These are phyloP conservation scores for Phataginus tricuspis DNA, from an alignment of 2,797 vertebrate species.

Conservation along the genomic window DNA sequence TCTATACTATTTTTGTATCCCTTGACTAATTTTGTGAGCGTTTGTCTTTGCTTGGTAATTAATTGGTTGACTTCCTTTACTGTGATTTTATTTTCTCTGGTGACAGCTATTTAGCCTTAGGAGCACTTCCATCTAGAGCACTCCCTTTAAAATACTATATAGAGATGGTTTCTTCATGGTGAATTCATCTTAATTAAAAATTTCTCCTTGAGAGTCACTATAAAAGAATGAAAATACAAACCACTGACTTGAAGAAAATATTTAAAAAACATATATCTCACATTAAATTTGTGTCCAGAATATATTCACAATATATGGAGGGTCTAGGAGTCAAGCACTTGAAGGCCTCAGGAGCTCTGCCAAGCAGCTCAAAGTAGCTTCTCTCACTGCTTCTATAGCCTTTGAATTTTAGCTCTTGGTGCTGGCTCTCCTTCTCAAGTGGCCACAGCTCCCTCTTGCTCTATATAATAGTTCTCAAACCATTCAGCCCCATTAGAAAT, in stretches of 20 bases:
- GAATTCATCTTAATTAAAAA: background rate
- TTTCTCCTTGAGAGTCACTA: background rate
- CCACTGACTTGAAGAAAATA: background rate
- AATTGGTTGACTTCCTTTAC: too few species aligned
- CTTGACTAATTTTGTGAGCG: too few species aligned
- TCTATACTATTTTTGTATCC: too few species aligned
- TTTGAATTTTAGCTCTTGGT: constrained; percentile 88
- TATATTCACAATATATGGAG: background rate
- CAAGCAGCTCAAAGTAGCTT: constrained; percentile 75
- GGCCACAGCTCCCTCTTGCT: background rate
- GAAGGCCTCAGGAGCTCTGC: background rate
- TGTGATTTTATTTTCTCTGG: too few species aligned
- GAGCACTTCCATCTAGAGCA: too few species aligned
- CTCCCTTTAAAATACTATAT: too few species aligned
- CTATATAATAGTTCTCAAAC: background rate
- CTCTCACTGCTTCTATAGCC: constrained; percentile 85
- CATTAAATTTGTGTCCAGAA: background rate
- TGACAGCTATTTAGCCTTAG: too few species aligned
- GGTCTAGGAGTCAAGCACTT: background rate
- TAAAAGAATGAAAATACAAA: background rate
- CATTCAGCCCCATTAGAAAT: background rate
- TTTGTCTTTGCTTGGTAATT: too few species aligned
- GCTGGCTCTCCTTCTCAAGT: constrained; percentile 78
- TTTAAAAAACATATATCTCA: background rate
- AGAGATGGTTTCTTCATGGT: too few species aligned